Base-by-base conservation (phyloP, 2,113 vertebrate genomes). In the Serinus canaria region DNA sequence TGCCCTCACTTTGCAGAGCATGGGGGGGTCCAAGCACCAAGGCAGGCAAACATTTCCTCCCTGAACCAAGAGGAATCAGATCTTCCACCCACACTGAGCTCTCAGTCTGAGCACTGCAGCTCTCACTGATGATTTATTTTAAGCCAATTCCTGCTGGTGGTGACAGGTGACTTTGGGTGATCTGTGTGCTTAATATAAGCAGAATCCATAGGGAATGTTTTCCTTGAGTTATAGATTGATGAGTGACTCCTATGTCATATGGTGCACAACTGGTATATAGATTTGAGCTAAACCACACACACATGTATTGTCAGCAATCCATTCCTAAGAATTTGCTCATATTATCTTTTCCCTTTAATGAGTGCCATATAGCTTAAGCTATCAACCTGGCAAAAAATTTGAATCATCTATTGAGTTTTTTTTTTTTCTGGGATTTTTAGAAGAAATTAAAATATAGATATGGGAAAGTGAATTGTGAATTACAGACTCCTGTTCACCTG, bases 161-260 rank as follows among this genome's bases (percentile, higher is more conserved):
- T 97, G 96, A 94, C 92, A 94, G 60, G 89, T 78, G 86, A 59
- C 80, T 90, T 46, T 44, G 69, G 83, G 89, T 96, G 94, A 94
- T 97, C 76, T 95, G 89, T 96, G 92, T 72, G 89, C 81, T 95
- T 94, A 92, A 94, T 92, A 91, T 68, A 84, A 37, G 70, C 44
- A 66, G 77, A 81, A 89, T 85, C 94, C 41, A 2, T 10, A 35
- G 66, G 77, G 93, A 87, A 68, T 35, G 23, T 56, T 87, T 79
- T 43, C 79, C 77, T 79, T 66, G 81, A 60, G 35, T 76, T 89
- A 91, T 50, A 20, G 58, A 43, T 94, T 68, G 77, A 52, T 90
- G 77, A 74, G 43, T 86, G 80, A 75, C 58, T 77, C 58, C 64
- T 73, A 2, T 37, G 63, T 31, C 79, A 41, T 44, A 13, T 1